Evolutionary conservation across 2,888 invertebrate species (phyloP), one percentile per base, ranked within the genome.

Genomic region (Heteromyza rotundicornis): DNA sequence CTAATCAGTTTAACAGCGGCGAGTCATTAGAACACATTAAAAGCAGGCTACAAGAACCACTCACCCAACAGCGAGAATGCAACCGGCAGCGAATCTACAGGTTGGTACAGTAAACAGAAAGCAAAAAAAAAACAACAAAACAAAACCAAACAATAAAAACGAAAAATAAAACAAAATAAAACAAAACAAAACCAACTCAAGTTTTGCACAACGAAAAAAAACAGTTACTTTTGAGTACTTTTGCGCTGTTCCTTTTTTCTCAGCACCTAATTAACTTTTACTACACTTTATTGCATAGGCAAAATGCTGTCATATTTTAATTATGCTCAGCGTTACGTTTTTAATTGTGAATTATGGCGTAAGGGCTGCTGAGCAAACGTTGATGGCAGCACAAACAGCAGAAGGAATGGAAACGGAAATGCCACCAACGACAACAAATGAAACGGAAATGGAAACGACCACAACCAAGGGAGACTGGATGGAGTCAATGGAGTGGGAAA

Each of bases 321-420:
- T 79, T 78, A 74, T 73, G 74, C 71, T 77, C 40, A 77, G 73
- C 76, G 70, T 75, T 73, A 69, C 63, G 49, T 55, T 78, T 68
- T 74, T 77, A 78, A 77, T 77, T 76, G 76, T 79, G 67, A 77
- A 69, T 78, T 74, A 79, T 77, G 70, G 63, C 49, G 63, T 61
- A 49, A 61, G 57, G 47, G 59, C 60, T 50, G 66, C 36, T 55
- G 51, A 55, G 54, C 50, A 35, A 40, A 35, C 24, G 55, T 1
- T 44, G 32, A 24, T 12, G 50, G 27, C 55, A 56, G 1, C 16
- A 3, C 20, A 23, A 22, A 19, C 16, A 56, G 47, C 36, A 32
- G 5, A 51, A 16, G 52, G 12, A 35, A 47, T 8, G 20, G 8
- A 1, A 1, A 16, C 17, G 14, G 40, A 7, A 8, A 40, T n/a